These are phyloP conservation scores for Xiphorhynchus erythropygius DNA, from an alignment of 2,797 vertebrate genomes.

Conservation along the genomic window DNA sequence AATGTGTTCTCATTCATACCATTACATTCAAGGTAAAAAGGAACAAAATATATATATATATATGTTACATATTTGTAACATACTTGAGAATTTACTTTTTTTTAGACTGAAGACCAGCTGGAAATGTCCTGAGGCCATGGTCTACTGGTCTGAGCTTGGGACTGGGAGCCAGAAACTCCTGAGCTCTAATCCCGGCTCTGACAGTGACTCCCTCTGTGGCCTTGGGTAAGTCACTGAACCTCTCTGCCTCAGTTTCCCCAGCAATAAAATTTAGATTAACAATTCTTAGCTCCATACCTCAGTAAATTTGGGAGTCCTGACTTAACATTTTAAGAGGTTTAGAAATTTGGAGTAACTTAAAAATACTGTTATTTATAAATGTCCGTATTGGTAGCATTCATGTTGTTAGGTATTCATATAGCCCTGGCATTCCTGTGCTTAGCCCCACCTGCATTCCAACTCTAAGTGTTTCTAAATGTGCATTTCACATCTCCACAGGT, in stretches of 20 bases:
- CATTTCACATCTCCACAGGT: background rate
- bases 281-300: background rate
- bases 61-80: slow-evolving; percentile 54
- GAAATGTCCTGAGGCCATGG: slow-evolving; percentile 60
- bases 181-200: slow-evolving; percentile 64
- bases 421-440: background rate
- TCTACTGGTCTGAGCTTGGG: slow-evolving; percentile 61
- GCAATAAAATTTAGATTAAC: background rate
- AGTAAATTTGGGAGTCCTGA: background rate
- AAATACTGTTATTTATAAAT: background rate
- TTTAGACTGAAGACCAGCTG: slow-evolving; percentile 64
- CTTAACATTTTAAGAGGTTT: background rate
- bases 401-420: background rate
- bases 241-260: slow-evolving; percentile 49
- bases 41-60: background rate
- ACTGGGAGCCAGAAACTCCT: slow-evolving; percentile 52
- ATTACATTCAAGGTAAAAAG: slow-evolving; percentile 11
- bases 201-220: slow-evolving; percentile 61
- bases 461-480: slow-evolving; percentile 21
- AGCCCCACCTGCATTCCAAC: background rate
- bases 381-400: background rate
- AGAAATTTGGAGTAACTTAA: background rate
- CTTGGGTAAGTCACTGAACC: slow-evolving; percentile 62
- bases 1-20: background rate
- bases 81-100: slow-evolving; percentile 67